Evolutionary conservation across 1,140 invertebrate genomes (phyloP).

Genomic region (Lethocerus indicus): DNA sequence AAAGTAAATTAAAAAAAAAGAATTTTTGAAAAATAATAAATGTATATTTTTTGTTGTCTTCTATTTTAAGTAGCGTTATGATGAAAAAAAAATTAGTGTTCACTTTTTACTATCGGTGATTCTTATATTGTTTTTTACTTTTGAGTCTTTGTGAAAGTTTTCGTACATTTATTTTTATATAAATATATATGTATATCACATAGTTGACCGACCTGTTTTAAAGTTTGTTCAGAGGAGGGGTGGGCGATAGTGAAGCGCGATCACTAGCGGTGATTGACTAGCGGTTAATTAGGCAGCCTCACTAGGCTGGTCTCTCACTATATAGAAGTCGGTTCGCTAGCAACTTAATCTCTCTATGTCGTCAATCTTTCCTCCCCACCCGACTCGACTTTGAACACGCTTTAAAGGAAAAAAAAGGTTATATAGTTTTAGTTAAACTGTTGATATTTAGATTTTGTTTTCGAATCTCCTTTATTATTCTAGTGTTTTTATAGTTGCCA

Average conservation of each 20-base stretch:
- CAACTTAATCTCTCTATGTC: too few relatives aligned
- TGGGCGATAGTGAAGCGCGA: too few relatives aligned
- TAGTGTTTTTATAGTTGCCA: conserved; percentile 14
- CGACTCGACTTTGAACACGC: too few relatives aligned
- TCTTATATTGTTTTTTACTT: conserved; percentile 16
- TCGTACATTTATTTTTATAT: conserved; percentile 7
- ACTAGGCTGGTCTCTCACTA: too few relatives aligned
- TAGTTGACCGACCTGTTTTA: conserved; percentile 5
- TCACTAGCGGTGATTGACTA: too few relatives aligned
- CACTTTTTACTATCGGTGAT: conserved; percentile 14
- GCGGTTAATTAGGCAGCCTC: too few relatives aligned
- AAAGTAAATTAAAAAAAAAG: too few relatives aligned
- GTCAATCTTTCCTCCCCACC: too few relatives aligned
- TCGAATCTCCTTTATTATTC: conserved; percentile 12
- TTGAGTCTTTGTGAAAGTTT: conserved; percentile 6
- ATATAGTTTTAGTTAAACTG: conserved; percentile 9
- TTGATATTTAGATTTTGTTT: conserved; percentile 15
- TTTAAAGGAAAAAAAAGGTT: conserved; percentile 9
- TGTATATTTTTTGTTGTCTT: conserved; percentile 17
- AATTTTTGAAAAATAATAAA: conserved; percentile 8
- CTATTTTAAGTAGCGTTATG: conserved; percentile 12
- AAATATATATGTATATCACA: too few relatives aligned
- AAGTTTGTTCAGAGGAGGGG: conserved; percentile 5
- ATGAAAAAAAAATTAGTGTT: conserved; percentile 16
- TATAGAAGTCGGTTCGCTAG: too few relatives aligned